Evolutionary conservation across 2,113 vertebrate genomes (phyloP).

Genomic region (Gopherus evgoodei): DNA sequence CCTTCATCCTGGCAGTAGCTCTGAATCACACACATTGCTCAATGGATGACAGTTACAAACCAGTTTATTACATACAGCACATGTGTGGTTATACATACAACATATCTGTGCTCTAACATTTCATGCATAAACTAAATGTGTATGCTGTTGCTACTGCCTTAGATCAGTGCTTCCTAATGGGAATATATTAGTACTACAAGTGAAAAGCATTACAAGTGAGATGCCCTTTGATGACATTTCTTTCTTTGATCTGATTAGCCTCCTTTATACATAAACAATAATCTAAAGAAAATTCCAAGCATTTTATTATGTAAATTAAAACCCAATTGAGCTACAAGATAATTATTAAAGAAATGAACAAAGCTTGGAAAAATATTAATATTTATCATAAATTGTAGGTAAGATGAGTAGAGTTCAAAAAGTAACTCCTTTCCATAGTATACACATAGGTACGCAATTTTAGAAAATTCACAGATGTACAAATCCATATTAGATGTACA

Average conservation of each 20-base stretch:
- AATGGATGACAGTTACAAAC: neutral
- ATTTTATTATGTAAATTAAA: neutral
- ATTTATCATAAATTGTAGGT: neutral
- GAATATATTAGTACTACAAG: neutral
- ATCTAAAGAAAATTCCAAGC: neutral
- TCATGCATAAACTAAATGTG: neutral
- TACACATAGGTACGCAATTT: neutral
- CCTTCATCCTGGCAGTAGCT: neutral
- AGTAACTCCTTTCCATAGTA: neutral
- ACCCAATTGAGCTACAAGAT: too few relatives aligned
- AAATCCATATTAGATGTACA: accelerated
- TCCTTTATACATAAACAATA: neutral
- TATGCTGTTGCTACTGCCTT: neutral
- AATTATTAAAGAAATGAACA: neutral
- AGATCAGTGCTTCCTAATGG: neutral
- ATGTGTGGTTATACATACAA: neutral
- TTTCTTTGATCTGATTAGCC: neutral
- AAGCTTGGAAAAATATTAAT: neutral
- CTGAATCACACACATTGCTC: accelerated
- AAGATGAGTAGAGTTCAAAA: neutral
- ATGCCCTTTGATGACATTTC: neutral
- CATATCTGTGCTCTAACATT: accelerated
- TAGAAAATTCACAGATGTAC: neutral
- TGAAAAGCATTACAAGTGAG: neutral
- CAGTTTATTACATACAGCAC: accelerated